Evolutionary conservation across 2,113 vertebrate genomes (phyloP).

Genomic region (Polyodon spathula): DNA sequence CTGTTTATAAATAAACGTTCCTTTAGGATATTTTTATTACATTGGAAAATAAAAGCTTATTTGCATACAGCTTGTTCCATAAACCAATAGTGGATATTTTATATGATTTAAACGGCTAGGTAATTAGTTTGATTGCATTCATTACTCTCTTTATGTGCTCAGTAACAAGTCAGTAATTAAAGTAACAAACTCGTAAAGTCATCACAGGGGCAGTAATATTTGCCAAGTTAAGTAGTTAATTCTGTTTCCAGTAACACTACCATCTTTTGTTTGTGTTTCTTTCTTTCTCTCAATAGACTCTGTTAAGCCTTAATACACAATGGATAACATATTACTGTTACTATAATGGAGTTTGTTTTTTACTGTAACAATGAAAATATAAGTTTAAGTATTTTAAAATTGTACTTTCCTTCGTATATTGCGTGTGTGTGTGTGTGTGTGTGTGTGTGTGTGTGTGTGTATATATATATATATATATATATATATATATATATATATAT

Average conservation of each 20-base stretch:
- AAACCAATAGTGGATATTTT: conserved; percentile 60
- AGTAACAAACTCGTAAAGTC: conserved; percentile 82
- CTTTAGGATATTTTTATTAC: not conserved
- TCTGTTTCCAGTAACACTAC: conserved; percentile 56
- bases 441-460: no score
- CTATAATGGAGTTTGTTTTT: conserved; percentile 7
- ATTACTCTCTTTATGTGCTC: conserved; percentile 81
- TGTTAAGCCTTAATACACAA: conserved; percentile 31
- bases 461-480: no score
- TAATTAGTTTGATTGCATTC: conserved; percentile 90
- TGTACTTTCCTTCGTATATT: no score
- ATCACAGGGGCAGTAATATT: conserved; percentile 70
- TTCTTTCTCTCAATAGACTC: conserved; percentile 23
- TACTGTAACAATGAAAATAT: not conserved
- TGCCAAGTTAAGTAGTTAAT: conserved; percentile 67
- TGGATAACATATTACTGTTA: conserved; percentile 7
- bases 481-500: no score
- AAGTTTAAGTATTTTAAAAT: no score
- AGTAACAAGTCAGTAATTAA: conserved; percentile 86
- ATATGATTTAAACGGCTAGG: conserved; percentile 70
- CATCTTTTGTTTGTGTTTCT: conserved; percentile 32
- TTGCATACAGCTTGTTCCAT: conserved; percentile 31
- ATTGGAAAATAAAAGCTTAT: conserved; percentile 23
- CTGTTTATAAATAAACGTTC: not conserved
- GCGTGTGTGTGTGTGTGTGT: no score